A percentile compares a stretch with the other conserved stretches of the same genome.
phyloP scores from a whole-genome alignment of 2,888 invertebrate genomes.

The Macrosiphum euphorbiae region DNA sequence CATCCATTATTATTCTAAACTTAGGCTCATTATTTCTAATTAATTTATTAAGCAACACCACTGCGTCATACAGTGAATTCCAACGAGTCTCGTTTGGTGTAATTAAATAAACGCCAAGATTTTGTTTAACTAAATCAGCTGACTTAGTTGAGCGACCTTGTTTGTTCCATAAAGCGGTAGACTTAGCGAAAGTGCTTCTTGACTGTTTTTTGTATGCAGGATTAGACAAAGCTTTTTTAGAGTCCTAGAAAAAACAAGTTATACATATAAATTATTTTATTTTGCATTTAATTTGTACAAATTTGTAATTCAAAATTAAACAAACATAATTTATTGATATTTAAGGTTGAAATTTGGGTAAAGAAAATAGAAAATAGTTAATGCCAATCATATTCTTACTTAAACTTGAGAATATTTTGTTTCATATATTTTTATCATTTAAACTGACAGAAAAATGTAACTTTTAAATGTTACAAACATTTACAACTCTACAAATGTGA shows the following conservation, averaged over 20 bases:
- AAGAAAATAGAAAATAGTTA: not conserved
- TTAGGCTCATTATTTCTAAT: slow-evolving; percentile 38
- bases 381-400: not conserved
- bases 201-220: slow-evolving; percentile 27
- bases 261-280: slow-evolving; percentile 9
- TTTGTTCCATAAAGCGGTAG: slow-evolving; percentile 48
- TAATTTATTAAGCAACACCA: slow-evolving; percentile 22
- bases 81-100: slow-evolving; percentile 21
- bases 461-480: too few relatives aligned
- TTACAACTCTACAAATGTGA: too few relatives aligned
- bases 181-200: slow-evolving; percentile 33
- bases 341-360: not conserved
- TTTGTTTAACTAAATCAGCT: slow-evolving; percentile 39
- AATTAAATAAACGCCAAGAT: slow-evolving; percentile 29
- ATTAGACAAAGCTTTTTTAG: slow-evolving; percentile 39
- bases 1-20: slow-evolving; percentile 40
- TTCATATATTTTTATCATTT: too few relatives aligned
- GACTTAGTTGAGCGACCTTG: slow-evolving; percentile 40
- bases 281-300: not conserved
- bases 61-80: slow-evolving; percentile 27
- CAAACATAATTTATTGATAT: not conserved
- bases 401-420: too few relatives aligned
- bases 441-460: too few relatives aligned
- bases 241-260: slow-evolving; percentile 8
- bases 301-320: not conserved